These are phyloP conservation scores for Oreotrochilus melanogaster DNA, from an alignment of 2,113 vertebrate genomes.

Conservation along the genomic window DNA sequence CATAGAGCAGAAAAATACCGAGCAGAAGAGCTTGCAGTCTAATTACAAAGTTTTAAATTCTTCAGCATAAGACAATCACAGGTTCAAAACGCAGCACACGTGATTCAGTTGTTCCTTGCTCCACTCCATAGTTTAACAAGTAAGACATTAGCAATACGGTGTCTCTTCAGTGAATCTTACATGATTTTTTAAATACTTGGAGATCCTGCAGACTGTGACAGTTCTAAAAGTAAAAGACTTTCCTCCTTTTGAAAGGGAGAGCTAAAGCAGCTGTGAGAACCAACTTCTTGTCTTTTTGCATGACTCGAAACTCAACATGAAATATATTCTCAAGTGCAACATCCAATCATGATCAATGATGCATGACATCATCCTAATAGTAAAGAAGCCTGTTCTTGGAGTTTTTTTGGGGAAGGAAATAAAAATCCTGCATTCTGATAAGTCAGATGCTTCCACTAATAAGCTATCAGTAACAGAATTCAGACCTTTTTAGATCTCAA, in stretches of 20 bases:
- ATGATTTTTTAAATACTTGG: background rate
- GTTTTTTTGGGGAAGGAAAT: background rate
- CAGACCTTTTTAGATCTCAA: background rate
- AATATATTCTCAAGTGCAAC: background rate
- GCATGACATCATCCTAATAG: background rate
- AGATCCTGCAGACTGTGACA: background rate
- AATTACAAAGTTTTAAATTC: background rate
- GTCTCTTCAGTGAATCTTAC: background rate
- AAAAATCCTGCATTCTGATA: background rate
- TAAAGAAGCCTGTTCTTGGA: background rate
- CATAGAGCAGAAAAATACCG: background rate
- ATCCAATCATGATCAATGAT: background rate
- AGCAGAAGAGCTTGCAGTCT: background rate
- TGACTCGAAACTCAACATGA: background rate
- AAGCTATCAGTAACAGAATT: background rate
- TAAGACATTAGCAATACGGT: background rate
- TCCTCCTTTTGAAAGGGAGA: background rate
- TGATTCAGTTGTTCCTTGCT: background rate
- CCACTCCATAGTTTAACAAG: background rate
- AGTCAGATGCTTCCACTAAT: background rate
- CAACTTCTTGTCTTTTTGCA: background rate
- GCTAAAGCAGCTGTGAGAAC: background rate
- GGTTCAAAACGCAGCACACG: background rate
- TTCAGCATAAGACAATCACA: background rate
- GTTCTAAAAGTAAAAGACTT: background rate